phyloP scores from a whole-genome alignment of 2,888 invertebrate species.

The Archips xylosteana region DNA sequence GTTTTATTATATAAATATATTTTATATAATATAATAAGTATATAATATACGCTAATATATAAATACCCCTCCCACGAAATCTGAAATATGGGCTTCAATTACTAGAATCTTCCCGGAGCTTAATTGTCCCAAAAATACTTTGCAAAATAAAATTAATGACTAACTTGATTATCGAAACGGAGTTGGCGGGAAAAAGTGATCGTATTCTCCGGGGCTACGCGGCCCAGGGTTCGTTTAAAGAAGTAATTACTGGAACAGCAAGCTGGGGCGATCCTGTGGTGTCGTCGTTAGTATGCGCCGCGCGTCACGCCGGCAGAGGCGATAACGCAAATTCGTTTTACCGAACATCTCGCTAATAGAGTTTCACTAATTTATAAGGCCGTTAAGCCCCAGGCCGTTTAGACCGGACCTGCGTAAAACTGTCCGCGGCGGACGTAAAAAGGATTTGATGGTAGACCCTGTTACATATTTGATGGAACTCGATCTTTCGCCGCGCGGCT shows the following conservation, averaged over 20 bases:
- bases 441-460: constrained; percentile 79
- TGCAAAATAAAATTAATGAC: constrained; percentile 53
- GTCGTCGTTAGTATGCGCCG: constrained; percentile 77
- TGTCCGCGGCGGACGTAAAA: constrained; percentile 78
- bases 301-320: constrained; percentile 74
- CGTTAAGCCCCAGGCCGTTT: constrained; percentile 66
- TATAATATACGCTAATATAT: constrained; percentile 21
- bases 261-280: constrained; percentile 69
- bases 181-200: constrained; percentile 71
- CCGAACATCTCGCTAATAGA: constrained; percentile 85
- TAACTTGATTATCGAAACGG: constrained; percentile 74
- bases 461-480: constrained; percentile 76
- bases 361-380: constrained; percentile 85
- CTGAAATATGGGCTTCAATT: constrained; percentile 38
- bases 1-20: too few relatives aligned
- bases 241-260: constrained; percentile 81
- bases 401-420: constrained; percentile 72
- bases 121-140: constrained; percentile 53
- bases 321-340: constrained; percentile 85
- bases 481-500: constrained; percentile 68
- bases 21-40: too few relatives aligned
- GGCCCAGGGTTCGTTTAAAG: constrained; percentile 74
- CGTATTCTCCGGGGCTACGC: constrained; percentile 59
- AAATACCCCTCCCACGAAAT: not conserved
- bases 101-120: constrained; percentile 49